phyloP scores from a whole-genome alignment of 2,888 invertebrate genomes.

The Epinotia nisella region DNA sequence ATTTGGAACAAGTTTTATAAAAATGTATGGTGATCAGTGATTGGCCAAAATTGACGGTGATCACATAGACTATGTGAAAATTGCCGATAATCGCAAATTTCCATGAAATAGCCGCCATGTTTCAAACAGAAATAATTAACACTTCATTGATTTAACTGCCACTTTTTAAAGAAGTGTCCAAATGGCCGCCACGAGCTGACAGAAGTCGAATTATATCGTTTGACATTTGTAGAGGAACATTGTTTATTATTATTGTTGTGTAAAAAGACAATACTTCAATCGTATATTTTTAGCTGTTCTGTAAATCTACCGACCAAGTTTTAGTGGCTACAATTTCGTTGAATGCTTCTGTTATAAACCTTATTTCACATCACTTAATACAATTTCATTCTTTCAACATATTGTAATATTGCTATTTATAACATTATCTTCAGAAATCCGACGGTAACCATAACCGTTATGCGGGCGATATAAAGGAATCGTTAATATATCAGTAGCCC shows the following conservation, averaged over 20 bases:
- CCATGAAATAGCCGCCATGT: no score
- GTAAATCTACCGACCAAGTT: background rate
- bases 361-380: background rate
- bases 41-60: no score
- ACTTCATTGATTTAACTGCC: no score
- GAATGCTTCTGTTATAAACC: background rate
- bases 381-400: background rate
- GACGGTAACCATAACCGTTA: background rate
- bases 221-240: background rate
- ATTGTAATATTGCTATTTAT: constrained; percentile 21
- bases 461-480: constrained; percentile 16
- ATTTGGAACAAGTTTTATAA: background rate
- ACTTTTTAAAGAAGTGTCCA: no score
- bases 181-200: background rate
- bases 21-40: no score
- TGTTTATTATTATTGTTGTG: background rate
- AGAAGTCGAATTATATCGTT: background rate
- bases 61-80: no score
- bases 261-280: background rate
- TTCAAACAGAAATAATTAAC: no score
- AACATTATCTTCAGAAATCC: constrained; percentile 6
- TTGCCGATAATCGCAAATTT: no score
- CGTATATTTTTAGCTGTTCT: background rate
- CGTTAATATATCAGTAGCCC: constrained; percentile 35
- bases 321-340: background rate